These are phyloP conservation scores for Apis cerana DNA, from an alignment of 1,140 invertebrate species.

Conservation along the genomic window DNA sequence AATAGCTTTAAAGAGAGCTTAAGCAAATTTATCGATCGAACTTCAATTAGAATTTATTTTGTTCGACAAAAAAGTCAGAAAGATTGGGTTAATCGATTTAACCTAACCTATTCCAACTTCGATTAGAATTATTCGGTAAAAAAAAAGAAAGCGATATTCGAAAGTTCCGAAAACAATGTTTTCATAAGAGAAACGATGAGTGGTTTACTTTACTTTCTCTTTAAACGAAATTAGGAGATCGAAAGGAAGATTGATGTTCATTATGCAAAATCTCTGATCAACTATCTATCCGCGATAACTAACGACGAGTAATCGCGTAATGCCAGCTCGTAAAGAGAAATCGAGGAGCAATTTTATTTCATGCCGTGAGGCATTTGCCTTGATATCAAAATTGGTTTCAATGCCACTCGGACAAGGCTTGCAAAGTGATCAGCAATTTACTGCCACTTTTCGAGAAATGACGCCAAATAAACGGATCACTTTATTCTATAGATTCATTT, in stretches of 20 bases:
- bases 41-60: too few relatives aligned
- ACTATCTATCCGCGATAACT: not conserved
- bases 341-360: slow-evolving; percentile 17
- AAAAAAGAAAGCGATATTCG: too few relatives aligned
- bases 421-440: slow-evolving; percentile 28
- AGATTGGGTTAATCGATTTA: not conserved
- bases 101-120: too few relatives aligned
- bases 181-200: too few relatives aligned
- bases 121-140: too few relatives aligned
- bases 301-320: slow-evolving; percentile 8
- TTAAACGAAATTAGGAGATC: not conserved
- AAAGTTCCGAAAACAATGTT: too few relatives aligned
- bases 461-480: slow-evolving; percentile 20
- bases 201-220: too few relatives aligned
- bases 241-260: not conserved
- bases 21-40: too few relatives aligned
- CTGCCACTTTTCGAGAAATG: slow-evolving; percentile 32
- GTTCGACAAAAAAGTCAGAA: too few relatives aligned
- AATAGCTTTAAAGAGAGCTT: too few relatives aligned
- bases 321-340: not conserved
- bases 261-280: not conserved
- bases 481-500: not conserved
- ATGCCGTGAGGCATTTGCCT: slow-evolving; percentile 23
- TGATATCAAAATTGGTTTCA: slow-evolving; percentile 49
- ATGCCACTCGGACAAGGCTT: slow-evolving; percentile 37